A percentile compares a stretch with the other conserved stretches of the same genome.
These are phyloP conservation scores for Sebastes cheni DNA, from an alignment of 2,797 vertebrate species.

Conservation along the genomic window DNA sequence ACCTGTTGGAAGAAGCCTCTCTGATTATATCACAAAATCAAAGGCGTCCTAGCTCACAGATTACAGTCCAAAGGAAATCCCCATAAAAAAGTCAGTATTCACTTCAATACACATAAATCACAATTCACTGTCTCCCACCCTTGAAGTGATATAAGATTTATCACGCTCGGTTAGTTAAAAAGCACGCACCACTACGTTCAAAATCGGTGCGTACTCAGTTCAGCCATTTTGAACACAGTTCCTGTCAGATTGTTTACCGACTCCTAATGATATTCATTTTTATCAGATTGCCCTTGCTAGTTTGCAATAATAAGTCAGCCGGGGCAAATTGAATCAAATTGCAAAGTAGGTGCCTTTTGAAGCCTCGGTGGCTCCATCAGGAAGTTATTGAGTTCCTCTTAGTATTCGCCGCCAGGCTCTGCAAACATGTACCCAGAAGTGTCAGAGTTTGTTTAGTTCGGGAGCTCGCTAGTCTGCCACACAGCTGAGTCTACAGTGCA, in stretches of 20 bases:
- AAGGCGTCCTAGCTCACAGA: constrained; percentile 23
- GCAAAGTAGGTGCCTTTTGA: constrained; percentile 37
- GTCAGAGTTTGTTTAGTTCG: constrained; percentile 46
- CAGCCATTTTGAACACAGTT: constrained; percentile 16
- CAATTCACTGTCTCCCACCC: not conserved
- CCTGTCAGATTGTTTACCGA: constrained; percentile 41
- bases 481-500: constrained; percentile 35
- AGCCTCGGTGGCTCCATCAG: constrained; percentile 16
- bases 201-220: not conserved
- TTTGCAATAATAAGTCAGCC: constrained; percentile 45
- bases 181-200: not conserved
- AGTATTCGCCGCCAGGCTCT: constrained; percentile 43
- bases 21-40: constrained; percentile 52
- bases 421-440: constrained; percentile 53
- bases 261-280: constrained; percentile 42
- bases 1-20: constrained; percentile 45
- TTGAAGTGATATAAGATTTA: constrained; percentile 3
- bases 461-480: not conserved
- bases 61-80: constrained; percentile 55
- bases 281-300: constrained; percentile 28
- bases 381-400: constrained; percentile 22
- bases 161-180: not conserved
- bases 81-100: not conserved
- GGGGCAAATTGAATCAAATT: constrained; percentile 47
- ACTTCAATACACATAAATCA: constrained; percentile 18